Evolutionary conservation across 2,113 vertebrate genomes (phyloP).

Genomic region (Ranitomeya variabilis): DNA sequence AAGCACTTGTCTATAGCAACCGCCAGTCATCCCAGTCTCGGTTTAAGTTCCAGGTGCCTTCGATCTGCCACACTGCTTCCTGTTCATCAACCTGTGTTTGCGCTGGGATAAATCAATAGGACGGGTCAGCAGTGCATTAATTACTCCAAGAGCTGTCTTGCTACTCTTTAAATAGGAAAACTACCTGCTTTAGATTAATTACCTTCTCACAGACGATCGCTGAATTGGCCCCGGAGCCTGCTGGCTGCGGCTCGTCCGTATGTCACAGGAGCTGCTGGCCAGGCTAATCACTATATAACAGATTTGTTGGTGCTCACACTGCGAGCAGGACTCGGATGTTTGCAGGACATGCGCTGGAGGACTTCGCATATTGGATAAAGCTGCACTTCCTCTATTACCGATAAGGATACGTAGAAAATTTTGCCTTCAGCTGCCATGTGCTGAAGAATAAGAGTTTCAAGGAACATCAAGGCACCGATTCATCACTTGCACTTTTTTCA

Average conservation of each 20-base stretch:
- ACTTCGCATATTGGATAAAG: not conserved
- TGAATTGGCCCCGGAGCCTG: constrained; percentile 20
- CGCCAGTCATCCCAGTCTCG: not conserved
- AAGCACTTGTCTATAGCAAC: not conserved
- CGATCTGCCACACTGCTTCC: constrained; percentile 37
- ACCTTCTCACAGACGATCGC: constrained; percentile 38
- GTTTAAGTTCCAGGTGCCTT: constrained; percentile 19
- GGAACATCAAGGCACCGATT: no score
- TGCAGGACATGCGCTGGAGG: not conserved
- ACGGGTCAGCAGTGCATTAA: constrained; percentile 55
- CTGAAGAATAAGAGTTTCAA: not conserved
- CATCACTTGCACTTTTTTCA: no score
- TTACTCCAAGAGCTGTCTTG: constrained; percentile 51
- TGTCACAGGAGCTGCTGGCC: not conserved
- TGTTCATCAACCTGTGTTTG: constrained; percentile 54
- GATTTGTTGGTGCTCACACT: constrained; percentile 37
- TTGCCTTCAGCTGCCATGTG: not conserved
- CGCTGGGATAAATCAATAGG: constrained; percentile 54
- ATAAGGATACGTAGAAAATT: not conserved
- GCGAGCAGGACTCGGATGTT: not conserved
- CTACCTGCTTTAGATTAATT: constrained; percentile 56
- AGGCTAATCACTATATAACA: constrained; percentile 42
- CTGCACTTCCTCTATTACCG: not conserved
- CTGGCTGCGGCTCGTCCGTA: constrained; percentile 6
- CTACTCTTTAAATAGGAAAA: constrained; percentile 36